A percentile compares a stretch with the other conserved stretches of the same genome.
These are phyloP conservation scores for Grantiella picta DNA, from an alignment of 2,113 vertebrate species.

Conservation along the genomic window DNA sequence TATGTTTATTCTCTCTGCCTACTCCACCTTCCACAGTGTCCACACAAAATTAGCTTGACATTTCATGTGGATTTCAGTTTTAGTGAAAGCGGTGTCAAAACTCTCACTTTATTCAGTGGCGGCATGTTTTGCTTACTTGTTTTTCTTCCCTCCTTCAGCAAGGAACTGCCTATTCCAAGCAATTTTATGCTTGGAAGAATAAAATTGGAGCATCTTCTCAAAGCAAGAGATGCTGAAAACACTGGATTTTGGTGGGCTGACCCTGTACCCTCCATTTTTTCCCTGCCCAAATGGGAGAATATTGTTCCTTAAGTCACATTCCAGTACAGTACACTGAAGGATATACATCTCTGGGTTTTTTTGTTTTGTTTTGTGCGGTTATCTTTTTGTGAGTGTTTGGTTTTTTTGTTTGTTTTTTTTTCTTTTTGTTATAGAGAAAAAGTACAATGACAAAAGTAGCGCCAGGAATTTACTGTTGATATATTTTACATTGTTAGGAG, in stretches of 20 bases:
- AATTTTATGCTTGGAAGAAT: not conserved
- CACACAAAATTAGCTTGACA: not conserved
- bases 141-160: not conserved
- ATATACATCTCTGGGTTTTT: not conserved
- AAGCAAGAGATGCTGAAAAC: not conserved
- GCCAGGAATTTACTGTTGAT: not conserved
- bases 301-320: not conserved
- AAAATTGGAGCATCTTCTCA: not conserved
- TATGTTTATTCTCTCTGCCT: not conserved
- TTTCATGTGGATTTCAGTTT: not conserved
- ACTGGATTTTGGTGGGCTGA: not conserved
- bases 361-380: rapidly evolving
- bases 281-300: not conserved
- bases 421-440: not conserved
- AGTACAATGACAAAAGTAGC: not conserved
- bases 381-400: not conserved
- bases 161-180: not conserved
- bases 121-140: not conserved
- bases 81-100: not conserved
- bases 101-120: not conserved
- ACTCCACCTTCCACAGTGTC: not conserved
- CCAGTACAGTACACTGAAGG: not conserved
- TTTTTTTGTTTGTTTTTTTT: not conserved
- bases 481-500: not conserved
- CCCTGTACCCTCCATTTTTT: not conserved